A percentile compares a stretch with the other conserved stretches of the same genome.
These are phyloP conservation scores for Alethe castanea DNA, from an alignment of 2,113 vertebrate genomes.

Conservation along the genomic window DNA sequence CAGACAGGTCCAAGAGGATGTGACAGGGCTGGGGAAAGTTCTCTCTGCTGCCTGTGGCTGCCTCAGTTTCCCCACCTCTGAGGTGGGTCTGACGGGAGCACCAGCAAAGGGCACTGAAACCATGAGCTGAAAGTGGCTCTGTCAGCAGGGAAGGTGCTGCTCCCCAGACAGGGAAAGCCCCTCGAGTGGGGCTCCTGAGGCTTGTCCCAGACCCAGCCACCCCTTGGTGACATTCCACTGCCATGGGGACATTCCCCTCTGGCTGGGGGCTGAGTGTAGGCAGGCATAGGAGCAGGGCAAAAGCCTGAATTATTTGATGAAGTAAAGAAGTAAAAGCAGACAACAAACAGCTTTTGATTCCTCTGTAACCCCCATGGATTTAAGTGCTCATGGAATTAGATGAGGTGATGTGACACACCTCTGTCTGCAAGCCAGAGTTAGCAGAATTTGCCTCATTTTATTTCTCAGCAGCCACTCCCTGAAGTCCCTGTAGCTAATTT, in stretches of 20 bases:
- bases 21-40: background rate
- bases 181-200: background rate
- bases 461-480: background rate
- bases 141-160: background rate
- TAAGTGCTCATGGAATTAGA: background rate
- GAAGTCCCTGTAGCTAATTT: background rate
- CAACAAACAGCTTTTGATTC: background rate
- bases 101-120: background rate
- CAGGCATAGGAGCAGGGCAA: background rate
- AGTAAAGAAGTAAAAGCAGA: background rate
- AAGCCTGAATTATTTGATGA: background rate
- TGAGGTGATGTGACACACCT: background rate
- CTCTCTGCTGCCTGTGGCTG: background rate
- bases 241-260: background rate
- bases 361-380: accelerated
- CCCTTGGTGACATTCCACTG: background rate
- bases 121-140: background rate
- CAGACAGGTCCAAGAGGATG: background rate
- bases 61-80: background rate
- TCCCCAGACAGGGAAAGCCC: background rate
- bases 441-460: background rate
- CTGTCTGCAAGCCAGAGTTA: background rate
- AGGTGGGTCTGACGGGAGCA: background rate
- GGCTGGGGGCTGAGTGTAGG: background rate
- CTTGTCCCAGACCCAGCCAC: background rate